phyloP scores from a whole-genome alignment of 2,113 vertebrate genomes.

The Syngnathus scovelli region DNA sequence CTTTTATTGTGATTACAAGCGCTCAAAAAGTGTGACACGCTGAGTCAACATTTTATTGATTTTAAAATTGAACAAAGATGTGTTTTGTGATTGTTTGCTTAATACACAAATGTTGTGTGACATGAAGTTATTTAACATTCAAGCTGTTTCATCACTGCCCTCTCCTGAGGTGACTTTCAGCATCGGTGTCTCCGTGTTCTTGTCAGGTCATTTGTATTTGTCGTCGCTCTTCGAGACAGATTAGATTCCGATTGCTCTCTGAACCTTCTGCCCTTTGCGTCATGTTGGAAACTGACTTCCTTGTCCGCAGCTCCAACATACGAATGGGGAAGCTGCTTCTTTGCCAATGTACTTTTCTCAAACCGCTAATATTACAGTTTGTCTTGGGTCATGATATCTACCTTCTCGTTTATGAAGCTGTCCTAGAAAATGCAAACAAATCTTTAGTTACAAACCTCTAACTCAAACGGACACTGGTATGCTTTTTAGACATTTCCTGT shows the following conservation, averaged over 20 bases:
- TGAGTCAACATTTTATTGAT: background rate
- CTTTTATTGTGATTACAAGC: background rate
- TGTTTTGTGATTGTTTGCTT: background rate
- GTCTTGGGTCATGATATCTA: background rate
- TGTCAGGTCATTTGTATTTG: slow-evolving; percentile 38
- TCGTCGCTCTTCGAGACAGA: slow-evolving; percentile 28
- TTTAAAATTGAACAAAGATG: background rate
- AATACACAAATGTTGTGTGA: background rate
- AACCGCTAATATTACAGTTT: slow-evolving; percentile 20
- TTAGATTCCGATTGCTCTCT: slow-evolving; percentile 35
- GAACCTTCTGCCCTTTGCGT: slow-evolving; percentile 9
- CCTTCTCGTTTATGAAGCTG: slow-evolving; percentile 1
- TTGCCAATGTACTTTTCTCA: slow-evolving; percentile 14
- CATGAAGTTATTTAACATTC: slow-evolving; percentile 14
- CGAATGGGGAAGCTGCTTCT: slow-evolving; percentile 1
- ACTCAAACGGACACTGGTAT: background rate
- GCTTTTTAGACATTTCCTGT: slow-evolving; percentile 16
- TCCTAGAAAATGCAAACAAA: slow-evolving; percentile 2
- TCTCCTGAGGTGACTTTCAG: slow-evolving; percentile 34
- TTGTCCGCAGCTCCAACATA: slow-evolving; percentile 29
- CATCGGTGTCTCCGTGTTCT: slow-evolving; percentile 13
- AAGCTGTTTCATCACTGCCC: slow-evolving; percentile 9
- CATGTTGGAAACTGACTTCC: slow-evolving; percentile 33
- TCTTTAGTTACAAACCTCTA: slow-evolving; percentile 11
- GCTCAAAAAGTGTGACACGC: background rate